A percentile compares a stretch with the other conserved stretches of the same genome.
These are phyloP conservation scores for Cyprinodon tularosa DNA, from an alignment of 2,113 vertebrate species.

Conservation along the genomic window DNA sequence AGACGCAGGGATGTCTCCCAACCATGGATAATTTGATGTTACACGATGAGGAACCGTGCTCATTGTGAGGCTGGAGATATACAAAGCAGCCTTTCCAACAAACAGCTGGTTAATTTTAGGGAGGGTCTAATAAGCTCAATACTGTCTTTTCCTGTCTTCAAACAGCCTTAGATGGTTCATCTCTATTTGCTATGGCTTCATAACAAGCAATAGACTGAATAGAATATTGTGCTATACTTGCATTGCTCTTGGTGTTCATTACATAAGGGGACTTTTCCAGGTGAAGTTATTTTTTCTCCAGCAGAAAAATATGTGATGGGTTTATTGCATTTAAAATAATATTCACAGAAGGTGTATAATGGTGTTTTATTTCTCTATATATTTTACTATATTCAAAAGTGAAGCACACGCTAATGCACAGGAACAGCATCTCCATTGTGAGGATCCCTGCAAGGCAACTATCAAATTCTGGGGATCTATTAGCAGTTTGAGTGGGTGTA, in stretches of 20 bases:
- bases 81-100: slow-evolving; percentile 35
- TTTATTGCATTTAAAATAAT: slow-evolving; percentile 10
- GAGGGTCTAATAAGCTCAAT: slow-evolving; percentile 49
- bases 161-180: slow-evolving; percentile 33
- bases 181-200: slow-evolving; percentile 24
- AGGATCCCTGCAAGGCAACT: slow-evolving; percentile 46
- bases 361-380: neutral
- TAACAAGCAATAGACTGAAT: slow-evolving; percentile 45
- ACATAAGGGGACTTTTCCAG: slow-evolving; percentile 46
- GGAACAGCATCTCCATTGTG: slow-evolving; percentile 5
- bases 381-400: slow-evolving; percentile 8
- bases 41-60: slow-evolving; percentile 57
- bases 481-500: slow-evolving; percentile 64
- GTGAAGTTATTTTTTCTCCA: slow-evolving; percentile 36
- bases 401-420: neutral
- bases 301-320: slow-evolving; percentile 4
- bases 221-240: slow-evolving; percentile 46
- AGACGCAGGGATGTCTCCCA: slow-evolving; percentile 47
- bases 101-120: slow-evolving; percentile 46
- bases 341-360: slow-evolving; percentile 14
- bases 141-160: slow-evolving; percentile 20
- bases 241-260: slow-evolving; percentile 50
- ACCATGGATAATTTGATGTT: slow-evolving; percentile 70
- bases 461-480: slow-evolving; percentile 63
- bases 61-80: slow-evolving; percentile 53